phyloP scores from a whole-genome alignment of 2,113 vertebrate species.

The Phoenicopterus ruber region DNA sequence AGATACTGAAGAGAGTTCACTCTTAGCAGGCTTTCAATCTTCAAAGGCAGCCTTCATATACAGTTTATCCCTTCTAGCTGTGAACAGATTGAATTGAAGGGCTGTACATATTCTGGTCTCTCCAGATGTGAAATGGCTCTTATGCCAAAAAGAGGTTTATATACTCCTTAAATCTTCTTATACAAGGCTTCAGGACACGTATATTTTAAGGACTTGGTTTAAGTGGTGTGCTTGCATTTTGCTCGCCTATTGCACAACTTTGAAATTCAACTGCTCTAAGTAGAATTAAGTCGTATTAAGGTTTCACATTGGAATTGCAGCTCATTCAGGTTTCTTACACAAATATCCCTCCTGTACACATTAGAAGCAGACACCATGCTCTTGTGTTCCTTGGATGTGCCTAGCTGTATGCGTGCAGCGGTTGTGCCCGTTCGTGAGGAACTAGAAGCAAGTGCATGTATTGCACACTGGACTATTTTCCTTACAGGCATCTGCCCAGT shows the following conservation, averaged over 20 bases:
- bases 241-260: not conserved
- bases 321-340: not conserved
- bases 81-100: constrained; percentile 12
- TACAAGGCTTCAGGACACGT: not conserved
- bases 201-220: not conserved
- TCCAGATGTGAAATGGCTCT: not conserved
- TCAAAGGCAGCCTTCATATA: not conserved
- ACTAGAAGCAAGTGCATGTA: not conserved
- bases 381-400: not conserved
- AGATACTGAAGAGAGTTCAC: not conserved
- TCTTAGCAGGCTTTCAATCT: not conserved
- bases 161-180: not conserved
- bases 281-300: not conserved
- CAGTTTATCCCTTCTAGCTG: not conserved
- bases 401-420: not conserved
- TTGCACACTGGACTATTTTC: not conserved
- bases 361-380: not conserved
- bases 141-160: not conserved
- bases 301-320: not conserved
- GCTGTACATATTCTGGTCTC: not conserved
- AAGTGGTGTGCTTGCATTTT: not conserved
- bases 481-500: not conserved
- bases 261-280: not conserved
- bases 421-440: not conserved
- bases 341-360: not conserved